Percentiles rank a stretch among this genome's conserved stretches.
Evolutionary conservation across 1,140 invertebrate species (phyloP).

Genomic region (Zaprionus ghesquierei): DNA sequence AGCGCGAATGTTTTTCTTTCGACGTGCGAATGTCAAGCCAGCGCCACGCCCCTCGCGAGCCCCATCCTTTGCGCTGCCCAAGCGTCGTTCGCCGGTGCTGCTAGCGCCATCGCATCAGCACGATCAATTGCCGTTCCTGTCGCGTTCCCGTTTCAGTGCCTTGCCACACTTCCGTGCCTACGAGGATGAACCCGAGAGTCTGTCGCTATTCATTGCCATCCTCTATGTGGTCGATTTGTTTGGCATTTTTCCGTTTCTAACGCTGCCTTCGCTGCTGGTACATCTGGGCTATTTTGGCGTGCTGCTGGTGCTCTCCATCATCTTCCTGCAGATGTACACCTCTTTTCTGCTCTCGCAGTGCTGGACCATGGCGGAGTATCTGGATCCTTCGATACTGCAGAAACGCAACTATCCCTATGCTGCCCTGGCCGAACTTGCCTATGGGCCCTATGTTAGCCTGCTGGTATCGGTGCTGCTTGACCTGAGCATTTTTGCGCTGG

Average conservation of each 20-base stretch:
- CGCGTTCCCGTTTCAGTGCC: conserved; percentile 72
- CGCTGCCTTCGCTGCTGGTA: conserved; percentile 88
- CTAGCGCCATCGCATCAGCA: conserved; percentile 67
- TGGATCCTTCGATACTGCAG: conserved; percentile 86
- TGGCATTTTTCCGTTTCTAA: conserved; percentile 90
- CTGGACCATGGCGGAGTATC: conserved; percentile 88
- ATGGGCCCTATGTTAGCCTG: conserved; percentile 85
- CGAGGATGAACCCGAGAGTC: conserved; percentile 62
- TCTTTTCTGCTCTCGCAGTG: conserved; percentile 88
- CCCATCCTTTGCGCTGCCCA: conserved; percentile 62
- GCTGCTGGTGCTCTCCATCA: conserved; percentile 86
- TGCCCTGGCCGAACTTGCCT: conserved; percentile 88
- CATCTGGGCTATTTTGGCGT: conserved; percentile 89
- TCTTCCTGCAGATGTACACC: conserved; percentile 89
- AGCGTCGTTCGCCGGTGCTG: conserved; percentile 52
- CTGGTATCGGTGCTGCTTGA: conserved; percentile 88
- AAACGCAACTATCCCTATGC: conserved; percentile 90
- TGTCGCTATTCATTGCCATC: conserved; percentile 87
- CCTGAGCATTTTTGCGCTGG: conserved; percentile 88
- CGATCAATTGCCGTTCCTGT: conserved; percentile 74
- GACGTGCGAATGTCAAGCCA: conserved; percentile 55
- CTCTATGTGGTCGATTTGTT: conserved; percentile 91
- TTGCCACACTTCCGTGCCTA: conserved; percentile 70
- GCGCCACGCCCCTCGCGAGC: conserved; percentile 63
- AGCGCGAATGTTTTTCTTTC: conserved; percentile 64